phyloP scores from a whole-genome alignment of 2,797 vertebrate species.

The Gorsachius magnificus region DNA sequence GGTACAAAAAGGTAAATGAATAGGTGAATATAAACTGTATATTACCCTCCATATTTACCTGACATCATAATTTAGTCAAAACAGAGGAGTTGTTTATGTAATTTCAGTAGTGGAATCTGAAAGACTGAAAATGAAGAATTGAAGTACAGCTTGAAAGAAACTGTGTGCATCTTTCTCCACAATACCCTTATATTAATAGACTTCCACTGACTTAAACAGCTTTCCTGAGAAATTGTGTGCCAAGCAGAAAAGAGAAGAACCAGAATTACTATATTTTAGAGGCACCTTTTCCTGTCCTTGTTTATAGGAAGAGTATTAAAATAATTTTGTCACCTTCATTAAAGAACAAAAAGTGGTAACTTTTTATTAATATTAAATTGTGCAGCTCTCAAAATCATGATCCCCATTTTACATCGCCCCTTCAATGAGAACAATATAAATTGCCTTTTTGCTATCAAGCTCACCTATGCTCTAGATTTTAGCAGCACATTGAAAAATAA shows the following conservation, averaged over 20 bases:
- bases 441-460: not conserved
- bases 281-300: not conserved
- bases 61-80: not conserved
- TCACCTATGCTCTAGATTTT: not conserved
- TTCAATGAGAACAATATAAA: not conserved
- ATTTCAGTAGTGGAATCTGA: conserved; percentile 7
- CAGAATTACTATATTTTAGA: not conserved
- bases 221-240: not conserved
- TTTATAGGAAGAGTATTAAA: not conserved
- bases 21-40: not conserved
- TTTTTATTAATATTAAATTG: not conserved
- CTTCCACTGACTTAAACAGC: not conserved
- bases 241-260: not conserved
- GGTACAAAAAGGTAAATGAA: not conserved
- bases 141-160: conserved; percentile 2
- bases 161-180: not conserved
- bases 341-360: not conserved
- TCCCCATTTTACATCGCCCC: not conserved
- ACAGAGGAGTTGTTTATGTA: not conserved
- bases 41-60: not conserved
- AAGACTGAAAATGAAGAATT: not conserved
- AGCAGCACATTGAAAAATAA: not conserved
- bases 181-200: not conserved
- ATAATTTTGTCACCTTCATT: not conserved
- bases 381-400: not conserved